phyloP scores from a whole-genome alignment of 2,797 vertebrate genomes.

The Lates japonicus region DNA sequence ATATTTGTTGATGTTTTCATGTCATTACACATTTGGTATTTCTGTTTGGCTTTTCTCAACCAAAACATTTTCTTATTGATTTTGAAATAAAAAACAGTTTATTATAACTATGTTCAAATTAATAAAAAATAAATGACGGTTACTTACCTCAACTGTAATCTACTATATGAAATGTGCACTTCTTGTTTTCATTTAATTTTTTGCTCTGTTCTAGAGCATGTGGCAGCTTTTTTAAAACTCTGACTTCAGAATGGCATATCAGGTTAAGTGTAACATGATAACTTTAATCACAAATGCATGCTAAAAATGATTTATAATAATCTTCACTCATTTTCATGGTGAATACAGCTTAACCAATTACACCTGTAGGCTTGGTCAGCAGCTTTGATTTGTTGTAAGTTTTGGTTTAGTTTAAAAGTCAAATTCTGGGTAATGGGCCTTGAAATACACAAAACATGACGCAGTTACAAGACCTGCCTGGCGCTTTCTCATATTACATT shows the following conservation, averaged over 20 bases:
- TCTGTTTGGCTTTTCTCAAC: not conserved
- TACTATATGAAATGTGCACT: not conserved
- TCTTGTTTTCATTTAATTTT: slow-evolving; percentile 26
- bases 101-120: not conserved
- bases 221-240: slow-evolving; percentile 13
- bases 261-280: no score
- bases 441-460: no score
- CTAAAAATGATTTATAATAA: not conserved
- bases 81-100: not conserved
- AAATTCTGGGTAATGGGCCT: no score
- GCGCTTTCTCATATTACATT: not conserved
- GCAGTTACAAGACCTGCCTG: no score
- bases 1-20: not conserved
- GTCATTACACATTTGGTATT: not conserved
- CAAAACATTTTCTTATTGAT: not conserved
- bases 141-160: slow-evolving; percentile 20
- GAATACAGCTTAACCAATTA: not conserved
- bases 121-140: not conserved
- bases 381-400: no score
- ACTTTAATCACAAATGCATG: not conserved
- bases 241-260: not conserved
- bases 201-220: slow-evolving; percentile 19
- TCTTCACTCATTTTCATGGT: not conserved
- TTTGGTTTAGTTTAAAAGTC: no score
- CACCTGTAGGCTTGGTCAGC: no score